Base-by-base conservation (phyloP, 2,113 vertebrate species). In the Brachyhypopomus gauderio region DNA sequence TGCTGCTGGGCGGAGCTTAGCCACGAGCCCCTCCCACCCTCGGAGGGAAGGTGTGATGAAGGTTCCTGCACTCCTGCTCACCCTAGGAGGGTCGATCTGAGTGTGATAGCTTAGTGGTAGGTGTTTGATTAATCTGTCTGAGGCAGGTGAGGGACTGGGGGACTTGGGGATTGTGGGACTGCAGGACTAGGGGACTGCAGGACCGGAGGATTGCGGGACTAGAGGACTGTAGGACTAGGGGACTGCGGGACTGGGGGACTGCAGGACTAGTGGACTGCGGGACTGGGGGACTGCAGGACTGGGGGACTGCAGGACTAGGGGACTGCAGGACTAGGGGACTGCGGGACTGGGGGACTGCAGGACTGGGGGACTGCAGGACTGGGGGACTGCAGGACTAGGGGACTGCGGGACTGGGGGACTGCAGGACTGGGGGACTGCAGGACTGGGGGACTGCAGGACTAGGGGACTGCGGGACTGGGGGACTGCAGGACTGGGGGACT, bases 41-140 rank as follows among this genome's bases (percentile, higher is more conserved):
- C 72, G 27, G 72, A 66, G 45, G 73, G 11, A 2, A 12, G 23
- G 55, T 72, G 45, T 72, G 72, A 78, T 71, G 48, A 72, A 81
- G 78, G 81, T 62, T 9, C 72, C 79, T 85, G 52, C 30, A 73
- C 75, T 62, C 19, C 30, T 17, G n/a, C 58, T 36, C 48, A 81
- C 70, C 77, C 84, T 16, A 4, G n/a, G 56, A 16, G 12, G 62
- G 67, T 48, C 27, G 72, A 60, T 16, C 36, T 63, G 48, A 62
- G 36, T 55, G 23, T 59, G 63, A 34, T 70, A 59, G 12, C 45
- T 12, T 52, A 45, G n/a, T 71, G 52, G 30, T 5, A n/a, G 16
- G 74, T 63, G 64, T 81, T 79, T 79, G 82, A 85, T 82, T 82
- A 70, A 27, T 45, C 30, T 6, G 7, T 75, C 36, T 34, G 8